phyloP scores from a whole-genome alignment of 1,140 invertebrate species.

The Teleopsis dalmanni region DNA sequence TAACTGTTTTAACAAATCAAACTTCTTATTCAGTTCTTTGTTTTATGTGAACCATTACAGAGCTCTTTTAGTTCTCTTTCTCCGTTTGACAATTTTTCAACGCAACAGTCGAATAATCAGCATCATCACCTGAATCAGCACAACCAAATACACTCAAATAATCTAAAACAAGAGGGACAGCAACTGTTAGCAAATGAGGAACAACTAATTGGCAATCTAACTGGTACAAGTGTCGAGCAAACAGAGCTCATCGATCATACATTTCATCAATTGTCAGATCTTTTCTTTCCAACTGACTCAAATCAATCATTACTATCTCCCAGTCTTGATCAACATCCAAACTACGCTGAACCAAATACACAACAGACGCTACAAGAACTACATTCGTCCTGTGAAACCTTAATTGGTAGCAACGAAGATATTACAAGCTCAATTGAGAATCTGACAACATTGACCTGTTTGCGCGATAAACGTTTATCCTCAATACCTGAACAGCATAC shows the following conservation, averaged over 20 bases:
- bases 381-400: conserved; percentile 17
- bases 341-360: conserved; percentile 13
- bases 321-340: conserved; percentile 8
- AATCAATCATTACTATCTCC: conserved; percentile 38
- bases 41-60: conserved; percentile 32
- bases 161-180: conserved; percentile 18
- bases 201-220: conserved; percentile 36
- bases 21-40: no score
- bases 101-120: conserved; percentile 17
- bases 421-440: conserved; percentile 39
- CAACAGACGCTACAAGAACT: conserved; percentile 19
- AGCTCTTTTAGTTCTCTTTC: conserved; percentile 43
- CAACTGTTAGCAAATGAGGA: conserved; percentile 33
- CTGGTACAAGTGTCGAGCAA: conserved; percentile 30
- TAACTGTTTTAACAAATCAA: no score
- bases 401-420: conserved; percentile 26
- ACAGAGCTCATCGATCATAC: conserved; percentile 28
- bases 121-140: conserved; percentile 21
- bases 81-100: conserved; percentile 41
- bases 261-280: conserved; percentile 27
- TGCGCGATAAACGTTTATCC: conserved; percentile 43
- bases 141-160: conserved; percentile 5
- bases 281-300: conserved; percentile 39
- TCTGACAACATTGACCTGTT: conserved; percentile 38
- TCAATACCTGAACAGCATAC: conserved; percentile 44